Evolutionary conservation across 2,797 vertebrate species (phyloP).

Genomic region (Halcyon chelicuti): DNA sequence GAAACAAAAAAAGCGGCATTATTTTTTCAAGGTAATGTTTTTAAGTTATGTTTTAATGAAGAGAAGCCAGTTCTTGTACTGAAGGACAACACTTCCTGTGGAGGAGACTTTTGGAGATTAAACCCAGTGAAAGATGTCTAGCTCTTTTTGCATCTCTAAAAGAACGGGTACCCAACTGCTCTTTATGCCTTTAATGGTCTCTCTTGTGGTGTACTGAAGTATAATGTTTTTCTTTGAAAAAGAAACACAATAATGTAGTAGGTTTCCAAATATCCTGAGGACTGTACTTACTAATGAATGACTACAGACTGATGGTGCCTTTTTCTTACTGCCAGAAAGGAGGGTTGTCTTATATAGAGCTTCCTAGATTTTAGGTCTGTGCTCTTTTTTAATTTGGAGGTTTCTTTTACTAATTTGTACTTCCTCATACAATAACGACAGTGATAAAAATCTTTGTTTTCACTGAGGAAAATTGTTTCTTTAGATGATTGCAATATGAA

Average conservation of each 20-base stretch:
- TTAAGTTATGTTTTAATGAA: not conserved
- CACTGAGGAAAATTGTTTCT: not conserved
- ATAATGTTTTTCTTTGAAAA: constrained; percentile 1
- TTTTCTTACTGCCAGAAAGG: not conserved
- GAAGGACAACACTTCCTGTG: not conserved
- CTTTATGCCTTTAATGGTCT: not conserved
- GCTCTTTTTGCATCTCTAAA: not conserved
- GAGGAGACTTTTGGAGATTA: not conserved
- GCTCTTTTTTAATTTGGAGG: not conserved
- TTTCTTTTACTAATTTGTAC: constrained; percentile 13
- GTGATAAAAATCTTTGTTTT: not conserved
- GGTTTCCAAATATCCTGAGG: constrained; percentile 24
- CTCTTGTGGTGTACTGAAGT: not conserved
- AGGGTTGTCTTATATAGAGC: not conserved
- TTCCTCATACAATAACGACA: not conserved
- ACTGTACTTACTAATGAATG: not conserved
- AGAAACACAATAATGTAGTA: not conserved
- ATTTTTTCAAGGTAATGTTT: not conserved
- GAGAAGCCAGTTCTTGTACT: not conserved
- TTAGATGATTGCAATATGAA: not conserved
- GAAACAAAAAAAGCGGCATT: fast-evolving
- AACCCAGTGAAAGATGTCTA: not conserved
- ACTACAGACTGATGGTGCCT: not conserved
- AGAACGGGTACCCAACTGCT: not conserved
- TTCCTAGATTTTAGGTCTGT: not conserved